phyloP scores from a whole-genome alignment of 2,888 invertebrate species.

The Apoderus coryli region DNA sequence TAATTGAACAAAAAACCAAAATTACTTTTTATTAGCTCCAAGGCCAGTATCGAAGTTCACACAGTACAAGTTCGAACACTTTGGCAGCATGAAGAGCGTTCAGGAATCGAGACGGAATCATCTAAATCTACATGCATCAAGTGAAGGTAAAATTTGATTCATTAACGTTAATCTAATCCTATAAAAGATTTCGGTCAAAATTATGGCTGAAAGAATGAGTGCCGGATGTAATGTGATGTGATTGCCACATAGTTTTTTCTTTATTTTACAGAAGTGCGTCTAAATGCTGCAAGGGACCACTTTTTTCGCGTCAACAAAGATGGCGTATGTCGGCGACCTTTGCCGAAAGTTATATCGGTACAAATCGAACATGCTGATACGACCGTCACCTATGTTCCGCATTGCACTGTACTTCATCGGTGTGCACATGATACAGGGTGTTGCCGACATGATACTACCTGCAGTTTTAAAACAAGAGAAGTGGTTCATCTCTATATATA shows the following conservation, averaged over 20 bases:
- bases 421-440: slow-evolving; percentile 83
- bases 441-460: slow-evolving; percentile 60
- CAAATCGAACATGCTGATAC: slow-evolving; percentile 55
- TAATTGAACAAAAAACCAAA: too few relatives aligned
- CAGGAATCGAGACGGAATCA: slow-evolving; percentile 27
- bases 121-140: slow-evolving; percentile 18
- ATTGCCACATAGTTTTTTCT: too few relatives aligned
- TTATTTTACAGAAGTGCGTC: slow-evolving; percentile 26
- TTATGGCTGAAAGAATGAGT: too few relatives aligned
- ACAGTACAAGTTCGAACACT: slow-evolving; percentile 30
- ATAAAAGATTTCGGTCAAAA: too few relatives aligned
- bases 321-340: slow-evolving; percentile 53
- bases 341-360: slow-evolving; percentile 60
- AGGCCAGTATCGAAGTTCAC: slow-evolving; percentile 22
- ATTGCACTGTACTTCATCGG: slow-evolving; percentile 72
- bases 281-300: slow-evolving; percentile 27
- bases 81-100: slow-evolving; percentile 27
- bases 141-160: slow-evolving; percentile 24
- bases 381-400: slow-evolving; percentile 64
- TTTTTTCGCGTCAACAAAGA: slow-evolving; percentile 30
- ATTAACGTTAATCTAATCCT: too few relatives aligned
- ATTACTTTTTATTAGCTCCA: slow-evolving; percentile 15
- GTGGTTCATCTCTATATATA: slow-evolving; percentile 63
- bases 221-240: too few relatives aligned
- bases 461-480: slow-evolving; percentile 60